phyloP scores from a whole-genome alignment of 2,888 invertebrate species.

The Acleris cristana region DNA sequence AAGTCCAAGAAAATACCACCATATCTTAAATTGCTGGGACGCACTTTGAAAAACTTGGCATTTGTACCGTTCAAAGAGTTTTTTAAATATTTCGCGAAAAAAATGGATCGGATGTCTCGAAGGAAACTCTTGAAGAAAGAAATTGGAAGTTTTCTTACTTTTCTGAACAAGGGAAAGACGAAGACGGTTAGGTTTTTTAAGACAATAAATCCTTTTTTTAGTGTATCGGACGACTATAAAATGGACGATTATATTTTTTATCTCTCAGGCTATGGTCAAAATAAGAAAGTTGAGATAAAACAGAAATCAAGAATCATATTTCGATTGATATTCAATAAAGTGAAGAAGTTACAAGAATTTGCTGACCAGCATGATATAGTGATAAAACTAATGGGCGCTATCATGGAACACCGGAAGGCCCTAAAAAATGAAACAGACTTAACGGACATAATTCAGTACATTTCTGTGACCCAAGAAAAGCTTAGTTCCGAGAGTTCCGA shows the following conservation, averaged over 20 bases:
- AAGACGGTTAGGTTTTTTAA: constrained; percentile 53
- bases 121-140: constrained; percentile 47
- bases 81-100: constrained; percentile 51
- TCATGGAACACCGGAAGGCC: constrained; percentile 54
- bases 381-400: constrained; percentile 55
- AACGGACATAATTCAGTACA: too few relatives aligned
- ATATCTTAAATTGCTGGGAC: constrained; percentile 56
- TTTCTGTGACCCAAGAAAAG: too few relatives aligned
- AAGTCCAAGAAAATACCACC: constrained; percentile 43
- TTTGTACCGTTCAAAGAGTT: constrained; percentile 48
- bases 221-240: constrained; percentile 46
- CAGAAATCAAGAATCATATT: constrained; percentile 52
- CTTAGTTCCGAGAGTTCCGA: too few relatives aligned
- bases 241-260: constrained; percentile 63
- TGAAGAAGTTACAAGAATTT: constrained; percentile 17
- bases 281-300: constrained; percentile 47
- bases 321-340: constrained; percentile 42
- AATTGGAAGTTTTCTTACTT: constrained; percentile 50
- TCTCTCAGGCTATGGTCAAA: constrained; percentile 55
- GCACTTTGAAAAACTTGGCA: constrained; percentile 50
- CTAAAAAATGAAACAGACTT: not conserved
- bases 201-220: constrained; percentile 58
- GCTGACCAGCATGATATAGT: constrained; percentile 44
- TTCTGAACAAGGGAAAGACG: constrained; percentile 50
- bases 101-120: constrained; percentile 51